Evolutionary conservation across 2,888 invertebrate species (phyloP), one percentile per base, ranked within the genome.

Genomic region (Coleophora deauratella): DNA sequence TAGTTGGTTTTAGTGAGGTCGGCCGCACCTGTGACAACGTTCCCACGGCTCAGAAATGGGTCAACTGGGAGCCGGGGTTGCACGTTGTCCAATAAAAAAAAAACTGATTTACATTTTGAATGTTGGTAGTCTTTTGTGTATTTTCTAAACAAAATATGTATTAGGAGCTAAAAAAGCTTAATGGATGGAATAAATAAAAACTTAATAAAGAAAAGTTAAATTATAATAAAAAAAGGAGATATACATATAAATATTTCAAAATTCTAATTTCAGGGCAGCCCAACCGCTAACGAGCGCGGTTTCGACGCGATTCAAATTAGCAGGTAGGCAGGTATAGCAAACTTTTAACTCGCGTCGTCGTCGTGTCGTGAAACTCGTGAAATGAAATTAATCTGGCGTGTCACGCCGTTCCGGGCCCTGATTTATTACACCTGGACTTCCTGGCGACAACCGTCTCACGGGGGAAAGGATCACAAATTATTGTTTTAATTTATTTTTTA

Each of bases 1-100:
- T 21, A 21, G 21, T 21, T 21, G n/a, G n/a, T n/a, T n/a, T n/a
- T n/a, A n/a, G n/a, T n/a, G n/a, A n/a, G n/a, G n/a, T n/a, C 6
- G 21, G 21, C 21, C 21, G 21, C 77, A 80, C 80, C 80, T 80
- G 80, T 78, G 68, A 47, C 42, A 30, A 41, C 35, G 66, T 77
- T 79, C 79, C 75, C 79, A 79, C 79, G 79, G 46, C 44, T 51
- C 34, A 10, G 39, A 38, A 43, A 51, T 51, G 52, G 51, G 54
- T 60, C 49, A 61, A 51, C 51, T 50, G 52, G 56, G 60, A 47
- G 46, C 35, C 12, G 47, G 50, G 54, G 55, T 54, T 48, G 53
- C 65, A 65, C 61, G 66, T 68, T 67, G 63, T 62, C 59, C 52
- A 64, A 70, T 66, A 66, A 52, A 54, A 50, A 61, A 62, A 62